A percentile compares a stretch with the other conserved stretches of the same genome.
These are phyloP conservation scores for Hoplias malabaricus DNA, from an alignment of 2,113 vertebrate genomes.

Conservation along the genomic window DNA sequence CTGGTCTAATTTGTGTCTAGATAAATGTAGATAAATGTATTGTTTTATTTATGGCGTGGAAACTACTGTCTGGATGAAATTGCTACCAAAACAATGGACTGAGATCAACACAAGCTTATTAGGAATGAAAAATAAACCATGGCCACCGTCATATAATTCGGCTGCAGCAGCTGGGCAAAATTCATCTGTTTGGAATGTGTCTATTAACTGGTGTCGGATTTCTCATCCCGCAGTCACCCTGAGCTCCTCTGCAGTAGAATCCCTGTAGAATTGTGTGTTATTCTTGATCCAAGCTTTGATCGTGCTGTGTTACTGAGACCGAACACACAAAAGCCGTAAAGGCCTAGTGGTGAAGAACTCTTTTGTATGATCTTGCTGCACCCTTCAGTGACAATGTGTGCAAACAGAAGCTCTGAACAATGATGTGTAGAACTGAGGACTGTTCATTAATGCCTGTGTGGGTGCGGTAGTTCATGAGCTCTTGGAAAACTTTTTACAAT, in stretches of 20 bases:
- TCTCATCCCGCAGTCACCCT: not conserved
- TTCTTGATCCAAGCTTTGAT: constrained; percentile 6
- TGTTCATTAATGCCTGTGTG: not conserved
- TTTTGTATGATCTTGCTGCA: constrained; percentile 19
- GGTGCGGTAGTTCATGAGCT: not conserved
- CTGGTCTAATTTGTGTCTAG: not conserved
- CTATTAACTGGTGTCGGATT: not conserved
- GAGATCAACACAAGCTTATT: not conserved
- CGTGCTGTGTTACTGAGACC: not conserved
- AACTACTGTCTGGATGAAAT: not conserved
- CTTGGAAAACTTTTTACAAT: not conserved
- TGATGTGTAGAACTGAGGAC: not conserved
- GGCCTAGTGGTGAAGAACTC: not conserved
- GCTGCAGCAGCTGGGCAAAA: not conserved
- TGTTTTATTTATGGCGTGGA: not conserved
- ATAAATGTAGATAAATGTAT: no score
- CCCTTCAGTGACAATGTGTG: not conserved
- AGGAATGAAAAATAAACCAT: not conserved
- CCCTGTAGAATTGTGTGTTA: constrained; percentile 1
- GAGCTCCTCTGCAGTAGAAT: not conserved
- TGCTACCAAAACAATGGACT: not conserved
- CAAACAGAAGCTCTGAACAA: not conserved
- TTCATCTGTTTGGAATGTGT: not conserved
- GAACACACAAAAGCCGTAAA: not conserved
- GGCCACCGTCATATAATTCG: not conserved